Conservation (phyloP, 2,888 invertebrate genomes). For the Drosophila paramelanica region DNA sequence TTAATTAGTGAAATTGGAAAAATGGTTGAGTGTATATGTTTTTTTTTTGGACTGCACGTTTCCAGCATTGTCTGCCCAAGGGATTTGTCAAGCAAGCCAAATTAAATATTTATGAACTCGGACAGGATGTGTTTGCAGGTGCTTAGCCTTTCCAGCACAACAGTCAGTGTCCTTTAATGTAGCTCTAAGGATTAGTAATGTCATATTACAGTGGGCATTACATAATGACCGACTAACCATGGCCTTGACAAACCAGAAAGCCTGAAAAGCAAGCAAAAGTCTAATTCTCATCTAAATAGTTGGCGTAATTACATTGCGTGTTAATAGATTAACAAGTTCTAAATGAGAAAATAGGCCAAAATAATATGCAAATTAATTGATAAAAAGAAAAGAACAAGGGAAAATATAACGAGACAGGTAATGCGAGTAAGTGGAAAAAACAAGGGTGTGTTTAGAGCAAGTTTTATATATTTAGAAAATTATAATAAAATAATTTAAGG, state of each 20-base stretch:
- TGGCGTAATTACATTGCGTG: conserved; percentile 68
- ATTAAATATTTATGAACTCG: conserved; percentile 27
- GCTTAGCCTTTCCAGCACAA: neutral
- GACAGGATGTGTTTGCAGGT: conserved; percentile 3
- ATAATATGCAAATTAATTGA: conserved; percentile 39
- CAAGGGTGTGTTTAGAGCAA: neutral
- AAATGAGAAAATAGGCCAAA: conserved; percentile 15
- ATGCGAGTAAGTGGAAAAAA: neutral
- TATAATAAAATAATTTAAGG: neutral
- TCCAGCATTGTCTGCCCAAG: conserved; percentile 27
- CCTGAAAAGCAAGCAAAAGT: neutral
- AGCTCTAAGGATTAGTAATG: conserved; percentile 44
- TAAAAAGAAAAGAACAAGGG: conserved; percentile 1
- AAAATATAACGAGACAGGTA: conserved; percentile 2
- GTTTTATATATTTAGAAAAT: neutral
- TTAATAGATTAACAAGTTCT: conserved; percentile 57
- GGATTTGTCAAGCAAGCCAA: conserved; percentile 29
- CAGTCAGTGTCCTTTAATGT: conserved; percentile 47
- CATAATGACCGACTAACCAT: conserved; percentile 14
- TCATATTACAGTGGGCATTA: conserved; percentile 20
- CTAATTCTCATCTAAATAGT: conserved; percentile 69
- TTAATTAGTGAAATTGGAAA: conserved; percentile 75
- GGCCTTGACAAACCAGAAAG: conserved; percentile 51
- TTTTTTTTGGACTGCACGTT: conserved; percentile 14
- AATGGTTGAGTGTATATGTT: conserved; percentile 18